phyloP scores from a whole-genome alignment of 1,140 invertebrate species.

The Ceratitis capitata region DNA sequence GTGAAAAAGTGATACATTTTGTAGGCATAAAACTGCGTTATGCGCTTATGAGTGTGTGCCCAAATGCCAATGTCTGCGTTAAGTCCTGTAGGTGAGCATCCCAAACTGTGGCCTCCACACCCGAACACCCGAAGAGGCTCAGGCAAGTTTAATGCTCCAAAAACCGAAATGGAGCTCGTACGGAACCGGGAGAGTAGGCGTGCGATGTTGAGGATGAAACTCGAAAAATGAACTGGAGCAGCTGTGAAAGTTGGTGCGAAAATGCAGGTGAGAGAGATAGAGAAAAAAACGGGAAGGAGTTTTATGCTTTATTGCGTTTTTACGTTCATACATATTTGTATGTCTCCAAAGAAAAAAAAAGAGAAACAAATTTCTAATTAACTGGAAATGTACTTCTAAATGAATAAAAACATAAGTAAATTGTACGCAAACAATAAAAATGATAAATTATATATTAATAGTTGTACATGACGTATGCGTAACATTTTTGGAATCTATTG shows the following conservation, averaged over 20 bases:
- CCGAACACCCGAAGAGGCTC: background rate
- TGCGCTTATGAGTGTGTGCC: too few relatives aligned
- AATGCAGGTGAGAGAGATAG: background rate
- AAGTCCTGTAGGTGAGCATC: constrained; percentile 11
- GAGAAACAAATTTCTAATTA: too few relatives aligned
- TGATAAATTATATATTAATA: too few relatives aligned
- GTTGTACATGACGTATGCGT: background rate
- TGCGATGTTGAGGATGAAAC: background rate
- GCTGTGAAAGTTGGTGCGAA: constrained; percentile 11
- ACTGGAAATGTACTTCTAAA: too few relatives aligned
- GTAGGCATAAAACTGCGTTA: background rate
- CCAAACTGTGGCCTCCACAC: background rate
- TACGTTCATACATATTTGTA: background rate
- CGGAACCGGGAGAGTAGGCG: background rate
- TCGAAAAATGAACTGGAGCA: background rate
- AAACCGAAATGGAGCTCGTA: background rate
- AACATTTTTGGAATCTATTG: background rate
- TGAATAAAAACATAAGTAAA: too few relatives aligned
- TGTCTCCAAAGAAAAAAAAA: background rate
- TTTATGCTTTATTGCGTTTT: background rate
- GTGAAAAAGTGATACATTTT: background rate
- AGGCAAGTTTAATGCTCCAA: background rate
- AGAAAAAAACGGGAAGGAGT: background rate
- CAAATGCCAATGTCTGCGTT: background rate
- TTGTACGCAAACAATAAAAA: too few relatives aligned